Evolutionary conservation across 1,140 invertebrate genomes (phyloP).

Genomic region (Orchestia grillus): DNA sequence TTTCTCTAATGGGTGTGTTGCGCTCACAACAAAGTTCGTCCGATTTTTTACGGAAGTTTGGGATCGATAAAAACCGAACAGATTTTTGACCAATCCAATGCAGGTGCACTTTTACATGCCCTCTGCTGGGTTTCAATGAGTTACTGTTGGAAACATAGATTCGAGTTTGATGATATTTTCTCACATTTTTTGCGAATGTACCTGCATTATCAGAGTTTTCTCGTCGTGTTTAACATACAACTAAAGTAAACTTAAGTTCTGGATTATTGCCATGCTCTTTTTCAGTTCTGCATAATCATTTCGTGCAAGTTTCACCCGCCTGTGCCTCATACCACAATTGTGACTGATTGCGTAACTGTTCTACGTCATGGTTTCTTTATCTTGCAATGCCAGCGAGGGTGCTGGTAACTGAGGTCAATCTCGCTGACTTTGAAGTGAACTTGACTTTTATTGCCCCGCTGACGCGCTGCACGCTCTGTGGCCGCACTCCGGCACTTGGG

Average conservation of each 20-base stretch:
- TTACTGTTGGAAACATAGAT: not conserved
- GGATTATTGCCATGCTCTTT: no score
- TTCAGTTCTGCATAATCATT: no score
- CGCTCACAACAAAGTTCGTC: not conserved
- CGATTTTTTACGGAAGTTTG: not conserved
- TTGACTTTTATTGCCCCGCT: not conserved
- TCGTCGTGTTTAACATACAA: no score
- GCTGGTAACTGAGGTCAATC: not conserved
- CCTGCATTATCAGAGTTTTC: no score
- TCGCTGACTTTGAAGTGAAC: not conserved
- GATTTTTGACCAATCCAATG: not conserved
- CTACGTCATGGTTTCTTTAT: not conserved
- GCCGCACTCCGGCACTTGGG: not conserved
- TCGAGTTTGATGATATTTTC: not conserved
- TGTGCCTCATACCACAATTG: not conserved
- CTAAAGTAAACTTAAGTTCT: no score
- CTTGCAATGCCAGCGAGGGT: not conserved
- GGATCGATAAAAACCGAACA: not conserved
- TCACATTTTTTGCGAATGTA: not conserved
- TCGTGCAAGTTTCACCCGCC: no score
- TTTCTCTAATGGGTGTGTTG: not conserved
- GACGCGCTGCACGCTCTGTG: not conserved
- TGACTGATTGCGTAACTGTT: not conserved
- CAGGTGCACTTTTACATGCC: not conserved
- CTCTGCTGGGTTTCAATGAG: not conserved